These are phyloP conservation scores for Lycaon pictus DNA, from an alignment of 2,113 vertebrate genomes.

Conservation along the genomic window DNA sequence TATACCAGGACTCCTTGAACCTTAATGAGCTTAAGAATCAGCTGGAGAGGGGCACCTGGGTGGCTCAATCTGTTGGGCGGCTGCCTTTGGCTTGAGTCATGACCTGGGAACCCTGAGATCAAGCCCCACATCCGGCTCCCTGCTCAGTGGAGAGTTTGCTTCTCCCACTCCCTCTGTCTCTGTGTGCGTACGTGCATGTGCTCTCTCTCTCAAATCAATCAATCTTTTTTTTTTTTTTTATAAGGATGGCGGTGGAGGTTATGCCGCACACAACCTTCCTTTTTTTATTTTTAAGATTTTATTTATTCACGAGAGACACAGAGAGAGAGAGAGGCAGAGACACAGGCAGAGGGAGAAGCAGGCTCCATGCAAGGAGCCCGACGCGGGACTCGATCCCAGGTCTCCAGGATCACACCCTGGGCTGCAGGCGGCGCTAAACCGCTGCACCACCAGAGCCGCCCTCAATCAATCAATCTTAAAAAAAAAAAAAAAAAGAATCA, in stretches of 20 bases:
- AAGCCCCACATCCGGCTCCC: neutral
- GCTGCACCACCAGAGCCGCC: too few relatives aligned
- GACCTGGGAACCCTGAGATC: rapidly evolving
- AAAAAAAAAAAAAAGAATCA: neutral
- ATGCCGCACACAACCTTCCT: too few relatives aligned
- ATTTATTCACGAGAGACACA: too few relatives aligned
- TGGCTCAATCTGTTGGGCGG: neutral
- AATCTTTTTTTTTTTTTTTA: too few relatives aligned
- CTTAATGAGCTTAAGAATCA: neutral
- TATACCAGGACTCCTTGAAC: neutral
- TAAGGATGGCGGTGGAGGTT: too few relatives aligned
- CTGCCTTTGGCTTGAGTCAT: neutral
- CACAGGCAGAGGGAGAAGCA: too few relatives aligned
- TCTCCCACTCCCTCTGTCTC: neutral
- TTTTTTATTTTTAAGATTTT: too few relatives aligned
- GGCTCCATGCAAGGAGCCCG: too few relatives aligned
- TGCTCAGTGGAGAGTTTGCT: neutral
- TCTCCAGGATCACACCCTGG: too few relatives aligned
- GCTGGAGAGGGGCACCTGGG: neutral
- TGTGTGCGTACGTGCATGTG: neutral
- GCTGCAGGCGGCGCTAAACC: too few relatives aligned
- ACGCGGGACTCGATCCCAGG: too few relatives aligned
- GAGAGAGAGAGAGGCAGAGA: too few relatives aligned
- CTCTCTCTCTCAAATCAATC: neutral
- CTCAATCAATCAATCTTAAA: neutral